These are phyloP conservation scores for Phyllotreta striolata DNA, from an alignment of 2,888 invertebrate species.

Conservation along the genomic window DNA sequence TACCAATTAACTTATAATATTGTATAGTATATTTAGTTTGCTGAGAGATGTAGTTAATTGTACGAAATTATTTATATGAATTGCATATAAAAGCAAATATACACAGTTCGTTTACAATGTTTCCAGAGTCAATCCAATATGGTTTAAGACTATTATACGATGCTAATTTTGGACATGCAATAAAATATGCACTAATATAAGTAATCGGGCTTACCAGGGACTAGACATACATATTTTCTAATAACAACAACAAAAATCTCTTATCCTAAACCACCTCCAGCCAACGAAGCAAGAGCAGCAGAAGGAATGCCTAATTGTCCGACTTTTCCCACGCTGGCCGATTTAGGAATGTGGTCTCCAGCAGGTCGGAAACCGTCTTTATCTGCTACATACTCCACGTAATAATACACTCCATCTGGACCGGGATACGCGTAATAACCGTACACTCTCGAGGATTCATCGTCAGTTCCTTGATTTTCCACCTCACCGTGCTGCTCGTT, in stretches of 20 bases:
- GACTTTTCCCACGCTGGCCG: constrained; percentile 48
- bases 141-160: too few species aligned
- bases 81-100: too few species aligned
- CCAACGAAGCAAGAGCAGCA: constrained; percentile 54
- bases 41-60: too few species aligned
- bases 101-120: too few species aligned
- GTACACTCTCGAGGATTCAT: constrained; percentile 62
- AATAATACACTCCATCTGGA: constrained; percentile 64
- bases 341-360: constrained; percentile 53
- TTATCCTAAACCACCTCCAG: constrained; percentile 52
- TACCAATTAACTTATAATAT: too few species aligned
- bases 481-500: constrained; percentile 63
- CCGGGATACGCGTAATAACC: constrained; percentile 68
- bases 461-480: constrained; percentile 61
- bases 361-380: constrained; percentile 64
- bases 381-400: constrained; percentile 65
- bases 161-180: too few species aligned
- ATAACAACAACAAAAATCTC: background rate
- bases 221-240: too few species aligned
- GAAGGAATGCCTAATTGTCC: constrained; percentile 55
- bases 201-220: too few species aligned
- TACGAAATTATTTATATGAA: too few species aligned
- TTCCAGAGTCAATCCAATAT: too few species aligned
- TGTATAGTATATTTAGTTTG: too few species aligned
- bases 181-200: too few species aligned